A percentile compares a stretch with the other conserved stretches of the same genome.
Conservation (phyloP, 2,888 invertebrate species). For the Hanleya hanleyi region DNA sequence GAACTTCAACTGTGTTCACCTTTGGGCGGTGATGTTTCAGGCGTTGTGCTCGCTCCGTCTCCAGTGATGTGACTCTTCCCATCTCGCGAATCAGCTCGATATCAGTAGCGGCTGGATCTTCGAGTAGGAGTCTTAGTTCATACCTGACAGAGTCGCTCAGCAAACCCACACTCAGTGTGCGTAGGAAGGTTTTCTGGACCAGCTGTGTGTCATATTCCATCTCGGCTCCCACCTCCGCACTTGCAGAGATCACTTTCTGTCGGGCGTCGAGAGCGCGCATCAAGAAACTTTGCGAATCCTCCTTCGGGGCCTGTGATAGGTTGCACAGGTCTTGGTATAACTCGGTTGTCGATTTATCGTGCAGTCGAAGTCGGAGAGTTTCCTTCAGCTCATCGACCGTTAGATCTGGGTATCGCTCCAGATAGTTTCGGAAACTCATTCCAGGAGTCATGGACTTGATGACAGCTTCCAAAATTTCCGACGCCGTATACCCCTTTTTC, state of each 20-base stretch:
- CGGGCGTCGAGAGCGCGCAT: slow-evolving; percentile 12
- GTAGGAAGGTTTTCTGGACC: slow-evolving; percentile 5
- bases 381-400: not conserved
- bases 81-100: slow-evolving; percentile 10
- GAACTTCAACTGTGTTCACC: not conserved
- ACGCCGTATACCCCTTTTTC: not conserved
- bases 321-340: slow-evolving; percentile 17
- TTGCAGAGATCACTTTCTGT: slow-evolving; percentile 15
- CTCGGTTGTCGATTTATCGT: slow-evolving; percentile 19
- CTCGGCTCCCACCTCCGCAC: slow-evolving; percentile 5
- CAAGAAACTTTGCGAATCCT: slow-evolving; percentile 12
- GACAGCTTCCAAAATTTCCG: not conserved
- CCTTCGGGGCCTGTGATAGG: slow-evolving; percentile 6
- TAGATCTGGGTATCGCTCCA: not conserved
- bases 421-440: too few relatives aligned
- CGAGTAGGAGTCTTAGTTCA: slow-evolving; percentile 10
- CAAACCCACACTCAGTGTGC: slow-evolving; percentile 8
- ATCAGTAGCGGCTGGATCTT: slow-evolving; percentile 4
- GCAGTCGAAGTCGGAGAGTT: slow-evolving; percentile 9
- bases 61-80: slow-evolving; percentile 4
- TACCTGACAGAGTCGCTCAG: slow-evolving; percentile 3
- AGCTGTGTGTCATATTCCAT: slow-evolving; percentile 11
- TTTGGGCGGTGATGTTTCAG: not conserved
- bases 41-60: slow-evolving; percentile 6
- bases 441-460: too few relatives aligned